Evolutionary conservation across 2,113 vertebrate species (phyloP).

Genomic region (Xenus cinereus): DNA sequence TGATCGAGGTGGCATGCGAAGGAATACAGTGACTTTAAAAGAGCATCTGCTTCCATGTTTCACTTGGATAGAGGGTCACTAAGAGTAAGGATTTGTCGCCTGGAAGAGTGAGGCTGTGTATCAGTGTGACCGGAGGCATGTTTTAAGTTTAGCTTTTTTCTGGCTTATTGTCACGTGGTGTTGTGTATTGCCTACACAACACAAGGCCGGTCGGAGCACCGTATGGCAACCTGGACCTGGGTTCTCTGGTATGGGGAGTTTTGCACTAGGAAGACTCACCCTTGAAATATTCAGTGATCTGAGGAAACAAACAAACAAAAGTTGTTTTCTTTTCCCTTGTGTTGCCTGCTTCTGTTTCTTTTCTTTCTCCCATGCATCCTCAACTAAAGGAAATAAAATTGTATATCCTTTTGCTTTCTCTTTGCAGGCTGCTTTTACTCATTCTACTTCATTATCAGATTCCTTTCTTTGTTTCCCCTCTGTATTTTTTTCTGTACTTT

Average conservation of each 20-base stretch:
- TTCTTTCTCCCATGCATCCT: neutral
- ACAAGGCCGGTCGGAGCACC: accelerated
- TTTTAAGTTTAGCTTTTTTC: neutral
- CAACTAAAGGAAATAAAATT: neutral
- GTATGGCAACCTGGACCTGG: neutral
- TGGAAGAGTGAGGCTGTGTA: neutral
- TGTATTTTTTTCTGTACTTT: neutral
- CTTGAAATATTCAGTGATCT: neutral
- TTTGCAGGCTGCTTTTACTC: neutral
- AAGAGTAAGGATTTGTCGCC: neutral
- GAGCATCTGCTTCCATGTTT: neutral
- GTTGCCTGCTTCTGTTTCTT: neutral
- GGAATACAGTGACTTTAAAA: neutral
- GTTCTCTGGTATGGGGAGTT: neutral
- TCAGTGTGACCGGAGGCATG: neutral
- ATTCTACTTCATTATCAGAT: neutral
- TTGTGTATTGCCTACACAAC: neutral
- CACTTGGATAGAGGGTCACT: neutral
- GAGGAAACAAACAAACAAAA: neutral
- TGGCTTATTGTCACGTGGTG: neutral
- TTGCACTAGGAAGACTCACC: neutral
- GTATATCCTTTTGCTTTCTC: neutral
- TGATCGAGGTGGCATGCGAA: neutral
- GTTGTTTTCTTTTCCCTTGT: neutral
- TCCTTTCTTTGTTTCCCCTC: neutral